Evolutionary conservation across 2,888 invertebrate genomes (phyloP).

Genomic region (Hemaris fuciformis): DNA sequence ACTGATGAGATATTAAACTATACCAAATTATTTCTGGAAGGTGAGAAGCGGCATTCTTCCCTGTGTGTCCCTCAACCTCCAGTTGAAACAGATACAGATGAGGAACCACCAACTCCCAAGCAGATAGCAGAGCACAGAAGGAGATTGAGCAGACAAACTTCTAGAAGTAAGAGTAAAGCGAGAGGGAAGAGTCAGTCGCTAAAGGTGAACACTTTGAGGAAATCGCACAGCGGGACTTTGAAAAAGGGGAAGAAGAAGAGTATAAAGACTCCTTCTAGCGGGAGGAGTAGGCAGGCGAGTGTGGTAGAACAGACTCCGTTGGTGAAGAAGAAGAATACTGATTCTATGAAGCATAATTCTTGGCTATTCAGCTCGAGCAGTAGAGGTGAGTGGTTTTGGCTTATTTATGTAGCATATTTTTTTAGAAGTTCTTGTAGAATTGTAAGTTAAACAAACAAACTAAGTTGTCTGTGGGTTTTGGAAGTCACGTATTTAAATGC

Average conservation of each 20-base stretch:
- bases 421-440: too few relatives aligned
- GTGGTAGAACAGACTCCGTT: slow-evolving; percentile 66
- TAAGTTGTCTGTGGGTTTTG: too few relatives aligned
- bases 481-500: too few relatives aligned
- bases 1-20: slow-evolving; percentile 62
- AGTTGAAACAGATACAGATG: slow-evolving; percentile 68
- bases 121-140: slow-evolving; percentile 63
- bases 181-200: slow-evolving; percentile 73
- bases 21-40: slow-evolving; percentile 68
- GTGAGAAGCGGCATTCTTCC: slow-evolving; percentile 61
- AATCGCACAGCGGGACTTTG: slow-evolving; percentile 72
- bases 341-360: slow-evolving; percentile 61
- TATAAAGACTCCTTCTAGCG: slow-evolving; percentile 52
- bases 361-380: slow-evolving; percentile 67
- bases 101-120: slow-evolving; percentile 61
- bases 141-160: slow-evolving; percentile 70
- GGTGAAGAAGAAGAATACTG: slow-evolving; percentile 62
- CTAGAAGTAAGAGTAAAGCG: slow-evolving; percentile 73
- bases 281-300: slow-evolving; percentile 69
- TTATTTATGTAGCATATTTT: too few relatives aligned
- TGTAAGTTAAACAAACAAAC: too few relatives aligned
- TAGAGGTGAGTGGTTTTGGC: slow-evolving; percentile 55
- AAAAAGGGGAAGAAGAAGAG: slow-evolving; percentile 73
- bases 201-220: slow-evolving; percentile 70
- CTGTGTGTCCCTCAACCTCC: slow-evolving; percentile 47